Conservation (phyloP, 2,888 invertebrate genomes). For the Drosophila dives region DNA sequence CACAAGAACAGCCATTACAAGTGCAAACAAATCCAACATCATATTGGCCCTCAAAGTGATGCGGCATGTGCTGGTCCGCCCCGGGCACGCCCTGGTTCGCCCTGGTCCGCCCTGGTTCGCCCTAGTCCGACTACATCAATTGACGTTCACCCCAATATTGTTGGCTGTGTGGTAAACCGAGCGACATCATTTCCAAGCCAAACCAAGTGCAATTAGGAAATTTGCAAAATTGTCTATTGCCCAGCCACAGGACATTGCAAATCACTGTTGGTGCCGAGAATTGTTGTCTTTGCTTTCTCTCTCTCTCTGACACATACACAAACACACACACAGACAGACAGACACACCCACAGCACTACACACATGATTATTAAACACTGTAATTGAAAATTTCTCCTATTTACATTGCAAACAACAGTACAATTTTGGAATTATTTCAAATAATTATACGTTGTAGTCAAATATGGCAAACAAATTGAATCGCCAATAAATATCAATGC, state of each 20-base stretch:
- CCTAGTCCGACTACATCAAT: conserved; percentile 19
- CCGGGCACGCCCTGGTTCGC: neutral
- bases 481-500: neutral
- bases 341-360: conserved; percentile 1
- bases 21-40: conserved; percentile 39
- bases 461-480: conserved; percentile 19
- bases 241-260: conserved; percentile 46
- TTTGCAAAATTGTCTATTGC: conserved; percentile 65
- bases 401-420: conserved; percentile 55
- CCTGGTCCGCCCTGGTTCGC: too few relatives aligned
- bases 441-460: conserved; percentile 37
- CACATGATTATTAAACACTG: conserved; percentile 1
- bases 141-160: conserved; percentile 46
- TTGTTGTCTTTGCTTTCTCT: conserved; percentile 43
- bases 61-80: conserved; percentile 11
- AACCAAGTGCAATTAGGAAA: conserved; percentile 75
- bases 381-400: conserved; percentile 25
- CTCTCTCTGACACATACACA: conserved; percentile 16
- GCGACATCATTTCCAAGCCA: conserved; percentile 58
- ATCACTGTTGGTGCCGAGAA: conserved; percentile 36
- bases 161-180: conserved; percentile 52
- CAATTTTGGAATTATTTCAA: conserved; percentile 59
- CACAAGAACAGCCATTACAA: conserved; percentile 26
- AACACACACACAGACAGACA: neutral
- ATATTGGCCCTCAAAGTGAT: conserved; percentile 60